These are phyloP conservation scores for Drosophila baimaii DNA, from an alignment of 1,140 invertebrate genomes.

Conservation along the genomic window DNA sequence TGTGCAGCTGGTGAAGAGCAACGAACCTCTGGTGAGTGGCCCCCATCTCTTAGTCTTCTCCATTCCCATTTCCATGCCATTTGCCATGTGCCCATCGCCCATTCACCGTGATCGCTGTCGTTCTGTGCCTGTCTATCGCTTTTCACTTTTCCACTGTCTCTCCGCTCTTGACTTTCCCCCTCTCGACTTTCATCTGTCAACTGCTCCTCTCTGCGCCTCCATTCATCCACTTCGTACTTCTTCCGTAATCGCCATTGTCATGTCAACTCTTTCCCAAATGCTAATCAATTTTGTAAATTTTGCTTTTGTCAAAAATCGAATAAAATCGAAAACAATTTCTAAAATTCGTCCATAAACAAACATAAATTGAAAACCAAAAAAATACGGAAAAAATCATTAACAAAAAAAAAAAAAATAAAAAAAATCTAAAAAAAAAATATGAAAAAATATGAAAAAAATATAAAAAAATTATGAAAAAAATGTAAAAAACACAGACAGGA, in stretches of 20 bases:
- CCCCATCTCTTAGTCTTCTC: not conserved
- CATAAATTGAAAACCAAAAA: conserved; percentile 39
- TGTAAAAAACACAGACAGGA: conserved; percentile 89
- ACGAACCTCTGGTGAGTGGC: conserved; percentile 95
- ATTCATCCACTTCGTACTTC: conserved; percentile 40
- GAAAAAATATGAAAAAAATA: conserved; percentile 42
- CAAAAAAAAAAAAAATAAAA: conserved; percentile 30
- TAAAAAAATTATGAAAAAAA: conserved; percentile 41
- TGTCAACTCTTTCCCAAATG: conserved; percentile 50
- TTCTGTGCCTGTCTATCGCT: conserved; percentile 43
- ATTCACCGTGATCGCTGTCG: conserved; percentile 36
- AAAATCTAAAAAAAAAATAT: conserved; percentile 33
- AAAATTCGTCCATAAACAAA: conserved; percentile 56
- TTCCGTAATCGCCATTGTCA: conserved; percentile 26
- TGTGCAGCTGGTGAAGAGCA: conserved; percentile 97
- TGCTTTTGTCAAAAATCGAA: conserved; percentile 73
- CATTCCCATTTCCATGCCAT: conserved; percentile 39
- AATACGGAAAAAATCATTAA: conserved; percentile 12
- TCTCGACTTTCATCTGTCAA: conserved; percentile 16
- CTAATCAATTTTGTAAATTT: conserved; percentile 79
- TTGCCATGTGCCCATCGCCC: conserved; percentile 38
- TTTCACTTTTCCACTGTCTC: conserved; percentile 12
- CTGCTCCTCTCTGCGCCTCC: conserved; percentile 63
- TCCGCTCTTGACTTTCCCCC: conserved; percentile 11
- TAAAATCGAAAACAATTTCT: conserved; percentile 68